Evolutionary conservation across 2,797 vertebrate species (phyloP).

Genomic region (Kryptopterus vitreolus): DNA sequence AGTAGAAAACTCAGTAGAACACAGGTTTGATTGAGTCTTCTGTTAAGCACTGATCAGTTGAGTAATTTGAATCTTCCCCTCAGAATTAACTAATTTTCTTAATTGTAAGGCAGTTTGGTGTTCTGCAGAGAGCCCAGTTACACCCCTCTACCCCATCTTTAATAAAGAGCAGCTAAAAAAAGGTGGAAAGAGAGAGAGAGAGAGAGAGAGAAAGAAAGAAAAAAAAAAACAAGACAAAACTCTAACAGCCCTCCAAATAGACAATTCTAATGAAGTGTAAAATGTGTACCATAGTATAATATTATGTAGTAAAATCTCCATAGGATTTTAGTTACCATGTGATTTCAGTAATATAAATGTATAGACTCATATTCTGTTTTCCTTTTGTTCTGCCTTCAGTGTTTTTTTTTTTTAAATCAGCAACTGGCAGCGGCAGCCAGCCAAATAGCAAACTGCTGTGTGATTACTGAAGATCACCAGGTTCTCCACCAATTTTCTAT

Average conservation of each 20-base stretch:
- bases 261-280: conserved; percentile 88
- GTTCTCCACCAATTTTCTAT: conserved; percentile 70
- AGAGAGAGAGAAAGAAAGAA: conserved; percentile 69
- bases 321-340: conserved; percentile 79
- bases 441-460: conserved; percentile 74
- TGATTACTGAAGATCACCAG: conserved; percentile 75
- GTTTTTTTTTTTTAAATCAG: conserved; percentile 68
- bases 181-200: conserved; percentile 47
- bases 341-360: conserved; percentile 83
- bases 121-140: conserved; percentile 84
- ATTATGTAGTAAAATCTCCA: conserved; percentile 83
- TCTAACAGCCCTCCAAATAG: conserved; percentile 92
- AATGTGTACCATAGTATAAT: conserved; percentile 75
- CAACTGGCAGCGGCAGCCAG: conserved; percentile 66
- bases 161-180: conserved; percentile 75
- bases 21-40: conserved; percentile 50
- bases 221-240: conserved; percentile 61
- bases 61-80: conserved; percentile 65
- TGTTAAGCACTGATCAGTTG: conserved; percentile 52
- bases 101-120: conserved; percentile 85
- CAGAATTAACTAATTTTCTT: conserved; percentile 75
- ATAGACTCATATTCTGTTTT: conserved; percentile 73
- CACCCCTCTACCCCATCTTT: conserved; percentile 79
- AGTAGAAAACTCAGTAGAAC: conserved; percentile 52
- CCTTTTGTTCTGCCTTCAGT: conserved; percentile 69